Evolutionary conservation across 2,113 vertebrate species (phyloP).

Genomic region (Hippocampus mohnikei): DNA sequence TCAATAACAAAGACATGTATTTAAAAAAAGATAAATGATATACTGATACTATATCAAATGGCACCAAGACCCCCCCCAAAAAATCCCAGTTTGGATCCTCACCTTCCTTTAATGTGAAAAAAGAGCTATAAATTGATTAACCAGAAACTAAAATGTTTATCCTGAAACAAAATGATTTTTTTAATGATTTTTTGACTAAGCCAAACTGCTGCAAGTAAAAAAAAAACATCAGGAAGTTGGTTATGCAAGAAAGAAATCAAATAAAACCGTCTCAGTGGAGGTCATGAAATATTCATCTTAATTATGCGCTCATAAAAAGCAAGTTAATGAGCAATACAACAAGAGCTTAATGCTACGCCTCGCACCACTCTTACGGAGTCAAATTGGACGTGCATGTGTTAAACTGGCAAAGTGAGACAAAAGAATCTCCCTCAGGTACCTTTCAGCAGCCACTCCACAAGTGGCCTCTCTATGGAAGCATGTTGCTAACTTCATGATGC

Average conservation of each 20-base stretch:
- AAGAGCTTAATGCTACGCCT: background rate
- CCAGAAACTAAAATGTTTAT: no score
- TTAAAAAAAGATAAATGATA: no score
- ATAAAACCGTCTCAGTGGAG: background rate
- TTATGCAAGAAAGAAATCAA: no score
- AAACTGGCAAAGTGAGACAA: slow-evolving; percentile 48
- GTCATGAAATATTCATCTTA: background rate
- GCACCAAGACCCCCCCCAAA: no score
- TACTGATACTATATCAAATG: no score
- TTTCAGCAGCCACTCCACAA: slow-evolving; percentile 39
- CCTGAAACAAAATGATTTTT: no score
- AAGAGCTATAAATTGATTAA: no score
- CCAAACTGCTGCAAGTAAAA: no score
- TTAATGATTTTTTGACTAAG: background rate
- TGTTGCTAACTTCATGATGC: slow-evolving; percentile 41
- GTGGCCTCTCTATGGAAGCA: slow-evolving; percentile 18
- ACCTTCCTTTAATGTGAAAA: background rate
- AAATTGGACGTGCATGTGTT: slow-evolving; percentile 24
- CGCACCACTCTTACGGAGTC: slow-evolving; percentile 6
- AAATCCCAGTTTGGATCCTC: background rate
- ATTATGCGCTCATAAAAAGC: no score
- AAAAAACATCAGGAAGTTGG: no score
- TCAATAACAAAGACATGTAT: no score
- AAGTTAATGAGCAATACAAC: background rate
- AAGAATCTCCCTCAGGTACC: slow-evolving; percentile 32